Evolutionary conservation across 2,797 vertebrate genomes (phyloP).

Genomic region (Cetoscarus ocellatus): DNA sequence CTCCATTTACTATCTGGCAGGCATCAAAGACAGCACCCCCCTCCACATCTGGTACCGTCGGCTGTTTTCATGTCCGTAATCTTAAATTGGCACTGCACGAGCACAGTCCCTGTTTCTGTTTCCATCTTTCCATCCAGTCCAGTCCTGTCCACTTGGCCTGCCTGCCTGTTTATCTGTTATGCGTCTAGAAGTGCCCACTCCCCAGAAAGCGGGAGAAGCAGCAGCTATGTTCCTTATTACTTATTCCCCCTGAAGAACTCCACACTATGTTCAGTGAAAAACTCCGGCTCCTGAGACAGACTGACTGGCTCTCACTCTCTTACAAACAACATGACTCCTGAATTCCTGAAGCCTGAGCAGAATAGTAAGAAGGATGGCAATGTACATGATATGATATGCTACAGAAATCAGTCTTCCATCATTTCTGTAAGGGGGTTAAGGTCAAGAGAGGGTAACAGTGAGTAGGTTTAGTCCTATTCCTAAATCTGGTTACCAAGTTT

Average conservation of each 20-base stretch:
- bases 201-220: constrained; percentile 59
- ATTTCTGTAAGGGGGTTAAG: too few species aligned
- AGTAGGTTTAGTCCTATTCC: too few species aligned
- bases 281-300: constrained; percentile 66
- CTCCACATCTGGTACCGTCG: constrained; percentile 51
- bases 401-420: not conserved
- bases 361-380: constrained; percentile 58
- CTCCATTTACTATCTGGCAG: constrained; percentile 37
- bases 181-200: constrained; percentile 59
- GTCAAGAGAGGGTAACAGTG: too few species aligned
- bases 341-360: constrained; percentile 64
- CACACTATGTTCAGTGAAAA: constrained; percentile 64
- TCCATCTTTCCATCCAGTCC: constrained; percentile 24
- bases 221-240: constrained; percentile 73
- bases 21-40: constrained; percentile 28
- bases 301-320: constrained; percentile 61
- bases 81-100: constrained; percentile 50
- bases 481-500: not conserved
- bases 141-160: constrained; percentile 18
- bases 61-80: constrained; percentile 37
- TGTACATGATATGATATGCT: constrained; percentile 7
- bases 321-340: constrained; percentile 71
- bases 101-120: constrained; percentile 53
- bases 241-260: constrained; percentile 78
- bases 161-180: constrained; percentile 58